phyloP scores from a whole-genome alignment of 1,140 invertebrate species.

The Triops cancriformis region DNA sequence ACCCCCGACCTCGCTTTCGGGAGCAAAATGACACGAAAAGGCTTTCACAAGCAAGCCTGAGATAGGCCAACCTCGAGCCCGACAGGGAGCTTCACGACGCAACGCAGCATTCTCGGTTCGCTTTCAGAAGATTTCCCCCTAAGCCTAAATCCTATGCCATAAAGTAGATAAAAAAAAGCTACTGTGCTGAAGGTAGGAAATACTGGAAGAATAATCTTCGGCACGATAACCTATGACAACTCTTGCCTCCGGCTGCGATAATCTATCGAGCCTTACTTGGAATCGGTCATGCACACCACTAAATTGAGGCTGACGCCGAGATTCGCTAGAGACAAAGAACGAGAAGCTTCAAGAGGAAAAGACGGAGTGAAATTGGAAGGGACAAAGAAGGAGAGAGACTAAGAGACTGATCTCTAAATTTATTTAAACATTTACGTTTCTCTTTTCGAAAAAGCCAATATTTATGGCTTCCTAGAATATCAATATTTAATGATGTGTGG shows the following conservation, averaged over 20 bases:
- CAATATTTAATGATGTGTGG: too few species aligned
- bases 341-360: background rate
- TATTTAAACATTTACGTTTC: too few species aligned
- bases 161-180: background rate
- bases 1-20: constrained; percentile 2
- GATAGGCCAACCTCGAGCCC: background rate
- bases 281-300: background rate
- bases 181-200: background rate
- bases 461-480: too few species aligned
- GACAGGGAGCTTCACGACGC: background rate
- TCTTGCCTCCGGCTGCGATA: background rate
- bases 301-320: background rate
- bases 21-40: constrained; percentile 12
- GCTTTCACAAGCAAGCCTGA: background rate
- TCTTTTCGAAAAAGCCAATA: too few species aligned
- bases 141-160: background rate
- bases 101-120: background rate
- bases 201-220: background rate
- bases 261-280: background rate
- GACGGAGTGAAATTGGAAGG: background rate
- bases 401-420: too few species aligned
- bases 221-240: background rate
- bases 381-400: too few species aligned
- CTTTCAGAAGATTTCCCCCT: background rate
- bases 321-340: background rate